Evolutionary conservation across 2,797 vertebrate genomes (phyloP), one percentile per base, ranked within the genome.

Genomic region (Chelidonichthys spinosus): DNA sequence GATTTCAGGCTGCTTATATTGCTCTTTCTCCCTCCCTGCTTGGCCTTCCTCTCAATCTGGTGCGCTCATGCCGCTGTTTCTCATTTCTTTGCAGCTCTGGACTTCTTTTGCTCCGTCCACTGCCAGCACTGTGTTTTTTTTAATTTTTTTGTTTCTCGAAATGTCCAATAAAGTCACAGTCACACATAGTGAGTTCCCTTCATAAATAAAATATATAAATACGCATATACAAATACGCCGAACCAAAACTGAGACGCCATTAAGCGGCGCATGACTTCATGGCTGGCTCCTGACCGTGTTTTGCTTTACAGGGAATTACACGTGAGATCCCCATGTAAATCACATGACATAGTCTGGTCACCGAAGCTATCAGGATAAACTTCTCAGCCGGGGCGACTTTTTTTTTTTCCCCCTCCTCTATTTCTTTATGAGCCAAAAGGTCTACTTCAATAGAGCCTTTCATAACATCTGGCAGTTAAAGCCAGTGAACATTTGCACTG

Each of bases 401-500:
- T 77, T 84, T 82, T 25, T 25, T 25, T 25, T 25, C 2, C 2
- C 25, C 25, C 25, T 25, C 25, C 25, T 25, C 32, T 63, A 66
- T 66, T 74, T 60, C 69, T 88, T 86, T 89, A 87, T 87, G 89
- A 88, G 77, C 74, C 77, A 71, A 82, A 25, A 84, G 82, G 82
- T 84, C 66, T 52, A 84, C 85, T 92, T 94, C 88, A 94, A 91
- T 91, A 75, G 89, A 84, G 73, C 83, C 92, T 92, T 94, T 93
- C 89, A 92, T 92, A 93, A 92, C 92, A 94, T 94, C 90, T 94
- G 93, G 92, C 82, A 82, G 69, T 79, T 77, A 74, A 72, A 83
- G 87, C 84, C 81, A 68, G 81, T 52, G 86, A 87, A 83, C 92
- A 89, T 92, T 87, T 85, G 81, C 79, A 73, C 63, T 69, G 75